These are phyloP conservation scores for Scolopax mira DNA, from an alignment of 2,113 vertebrate species.

Conservation along the genomic window DNA sequence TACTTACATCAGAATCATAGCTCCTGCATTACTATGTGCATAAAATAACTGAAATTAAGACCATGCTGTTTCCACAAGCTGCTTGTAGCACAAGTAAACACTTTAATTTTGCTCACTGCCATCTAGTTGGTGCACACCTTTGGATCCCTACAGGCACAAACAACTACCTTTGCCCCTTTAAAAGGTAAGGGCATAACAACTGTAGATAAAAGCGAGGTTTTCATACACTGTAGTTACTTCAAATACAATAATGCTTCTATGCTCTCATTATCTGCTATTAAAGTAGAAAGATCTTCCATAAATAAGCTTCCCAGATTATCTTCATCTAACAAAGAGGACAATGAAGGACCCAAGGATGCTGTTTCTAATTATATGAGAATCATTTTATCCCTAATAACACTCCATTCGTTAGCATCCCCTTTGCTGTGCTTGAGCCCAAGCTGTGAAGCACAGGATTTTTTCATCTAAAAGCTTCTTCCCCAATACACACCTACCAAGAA, in stretches of 20 bases:
- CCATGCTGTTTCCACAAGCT: not conserved
- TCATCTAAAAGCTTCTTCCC: not conserved
- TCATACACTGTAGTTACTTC: not conserved
- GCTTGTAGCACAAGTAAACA: not conserved
- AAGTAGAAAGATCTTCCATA: not conserved
- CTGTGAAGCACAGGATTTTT: not conserved
- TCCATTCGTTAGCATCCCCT: not conserved
- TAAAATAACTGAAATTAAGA: not conserved
- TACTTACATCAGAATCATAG: not conserved
- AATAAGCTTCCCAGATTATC: not conserved
- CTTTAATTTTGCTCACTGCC: not conserved
- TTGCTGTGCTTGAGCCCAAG: not conserved
- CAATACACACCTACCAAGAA: not conserved
- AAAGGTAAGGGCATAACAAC: not conserved
- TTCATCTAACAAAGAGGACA: not conserved
- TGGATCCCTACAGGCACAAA: not conserved
- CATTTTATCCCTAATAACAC: not conserved
- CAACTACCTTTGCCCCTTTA: not conserved
- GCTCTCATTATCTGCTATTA: not conserved
- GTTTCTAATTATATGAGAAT: not conserved
- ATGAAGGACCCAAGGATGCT: not conserved
- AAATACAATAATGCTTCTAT: not conserved
- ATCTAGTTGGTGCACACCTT: not conserved
- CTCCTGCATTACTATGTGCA: not conserved
- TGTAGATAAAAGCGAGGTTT: not conserved